A percentile compares a stretch with the other conserved stretches of the same genome.
Conservation (phyloP, 1,140 invertebrate species). For the Heterodera carotae region DNA sequence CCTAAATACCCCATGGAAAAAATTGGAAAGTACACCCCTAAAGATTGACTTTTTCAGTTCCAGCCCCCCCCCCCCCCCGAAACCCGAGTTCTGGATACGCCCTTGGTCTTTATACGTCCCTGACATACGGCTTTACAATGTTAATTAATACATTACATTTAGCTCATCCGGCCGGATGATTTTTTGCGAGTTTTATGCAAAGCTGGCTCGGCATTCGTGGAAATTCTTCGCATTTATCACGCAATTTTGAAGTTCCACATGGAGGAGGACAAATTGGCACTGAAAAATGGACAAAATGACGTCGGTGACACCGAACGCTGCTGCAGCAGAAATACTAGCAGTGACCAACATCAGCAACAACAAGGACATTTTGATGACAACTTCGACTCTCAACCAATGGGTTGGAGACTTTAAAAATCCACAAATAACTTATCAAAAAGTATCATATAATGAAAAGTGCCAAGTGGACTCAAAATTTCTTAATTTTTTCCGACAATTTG, state of each 20-base stretch:
- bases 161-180: not conserved
- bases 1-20: too few species aligned
- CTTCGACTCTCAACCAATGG: conserved; percentile 37
- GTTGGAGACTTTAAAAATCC: conserved; percentile 10
- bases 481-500: not conserved
- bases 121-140: too few species aligned
- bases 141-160: not conserved
- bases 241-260: conserved; percentile 52
- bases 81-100: too few species aligned
- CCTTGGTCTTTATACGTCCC: too few species aligned
- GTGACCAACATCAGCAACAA: conserved; percentile 25
- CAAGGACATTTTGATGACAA: not conserved
- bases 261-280: conserved; percentile 51
- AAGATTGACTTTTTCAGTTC: too few species aligned
- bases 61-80: too few species aligned
- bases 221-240: conserved; percentile 53
- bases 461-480: not conserved
- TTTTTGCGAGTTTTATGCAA: conserved; percentile 41
- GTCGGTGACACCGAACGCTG: not conserved
- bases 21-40: too few species aligned
- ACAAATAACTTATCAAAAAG: not conserved
- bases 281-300: conserved; percentile 27
- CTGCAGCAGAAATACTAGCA: conserved; percentile 3
- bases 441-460: not conserved
- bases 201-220: conserved; percentile 50